Conservation (phyloP, 1,140 invertebrate species). For the Temnothorax curvispinosus region DNA sequence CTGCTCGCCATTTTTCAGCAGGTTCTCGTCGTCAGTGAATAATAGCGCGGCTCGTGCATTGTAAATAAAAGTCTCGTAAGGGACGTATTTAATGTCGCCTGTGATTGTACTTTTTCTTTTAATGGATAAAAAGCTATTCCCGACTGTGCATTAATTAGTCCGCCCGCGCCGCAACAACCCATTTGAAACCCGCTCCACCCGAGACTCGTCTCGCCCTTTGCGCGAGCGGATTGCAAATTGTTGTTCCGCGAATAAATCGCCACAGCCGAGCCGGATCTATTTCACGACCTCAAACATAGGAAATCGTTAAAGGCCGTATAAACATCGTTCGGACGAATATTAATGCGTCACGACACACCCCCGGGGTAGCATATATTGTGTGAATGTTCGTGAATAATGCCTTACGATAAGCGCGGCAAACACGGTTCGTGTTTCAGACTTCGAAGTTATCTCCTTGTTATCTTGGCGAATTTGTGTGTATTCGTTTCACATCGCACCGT, state of each 20-base stretch:
- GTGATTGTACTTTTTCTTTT: background rate
- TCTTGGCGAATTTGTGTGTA: constrained; percentile 2
- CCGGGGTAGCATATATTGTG: background rate
- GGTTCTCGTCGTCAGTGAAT: background rate
- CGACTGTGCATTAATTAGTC: background rate
- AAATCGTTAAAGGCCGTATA: background rate
- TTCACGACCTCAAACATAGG: background rate
- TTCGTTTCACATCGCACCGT: background rate
- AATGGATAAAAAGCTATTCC: background rate
- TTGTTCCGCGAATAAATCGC: background rate
- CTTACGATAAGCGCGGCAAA: constrained; percentile 17
- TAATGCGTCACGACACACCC: background rate
- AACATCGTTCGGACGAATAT: constrained; percentile 35
- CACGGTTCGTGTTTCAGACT: background rate
- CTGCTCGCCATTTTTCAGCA: constrained; percentile 39
- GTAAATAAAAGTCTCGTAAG: background rate
- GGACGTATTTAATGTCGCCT: background rate
- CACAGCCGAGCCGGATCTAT: constrained; percentile 1
- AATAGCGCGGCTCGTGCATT: background rate
- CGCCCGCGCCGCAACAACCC: background rate
- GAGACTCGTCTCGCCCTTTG: background rate
- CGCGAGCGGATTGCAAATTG: background rate
- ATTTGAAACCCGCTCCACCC: background rate
- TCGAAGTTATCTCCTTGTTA: background rate
- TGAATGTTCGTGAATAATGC: constrained; percentile 3